Evolutionary conservation across 1,140 invertebrate species (phyloP), one percentile per base, ranked within the genome.

Genomic region (Drosophila chauvacae): DNA sequence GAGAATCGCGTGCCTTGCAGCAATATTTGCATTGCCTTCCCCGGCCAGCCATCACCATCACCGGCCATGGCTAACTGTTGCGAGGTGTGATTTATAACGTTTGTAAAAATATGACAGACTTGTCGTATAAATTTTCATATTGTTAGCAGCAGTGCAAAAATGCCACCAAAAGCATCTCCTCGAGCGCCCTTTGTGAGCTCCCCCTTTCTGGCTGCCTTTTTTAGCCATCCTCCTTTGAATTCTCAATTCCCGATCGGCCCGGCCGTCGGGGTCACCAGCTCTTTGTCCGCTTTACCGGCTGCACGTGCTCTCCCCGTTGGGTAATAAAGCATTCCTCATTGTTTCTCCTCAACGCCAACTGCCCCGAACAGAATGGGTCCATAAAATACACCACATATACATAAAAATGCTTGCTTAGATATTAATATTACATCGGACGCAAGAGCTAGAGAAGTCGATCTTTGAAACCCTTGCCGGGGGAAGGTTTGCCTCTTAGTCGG

Each of bases 111-210:
- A 88, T 88, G 85, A 88, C 85, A 88, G 77, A 90, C 85, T 81
- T 88, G 85, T 88, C 85, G 83, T 88, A 88, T 88, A 88, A 88
- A 88, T 88, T 90, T 88, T 85, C 85, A 88, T 90, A 88, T 88
- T 88, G 85, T 88, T 88, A 88, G 84, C 84, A 68, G 37, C 53
- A n/a, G 45, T 45, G 70, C 51, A 73, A 70, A 72, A 73, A 73
- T 73, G 70, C 70, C 68, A 84, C 84, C 71, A 74, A 77, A 81
- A 79, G 66, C 70, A 73, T 73, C 53, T 73, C 70, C 68, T 72
- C 37, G 53, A 51, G 70, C 55, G 33, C 44, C 70, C 60, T 72
- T 73, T 73, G 70, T 73, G 18, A n/a, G 44, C 66, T 68, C 23
- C 63, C 47, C 55, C 44, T 37, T 51, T 51, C n/a, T 4, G 23